Conservation (phyloP, 2,113 vertebrate genomes). For the Zosterops japonicus region DNA sequence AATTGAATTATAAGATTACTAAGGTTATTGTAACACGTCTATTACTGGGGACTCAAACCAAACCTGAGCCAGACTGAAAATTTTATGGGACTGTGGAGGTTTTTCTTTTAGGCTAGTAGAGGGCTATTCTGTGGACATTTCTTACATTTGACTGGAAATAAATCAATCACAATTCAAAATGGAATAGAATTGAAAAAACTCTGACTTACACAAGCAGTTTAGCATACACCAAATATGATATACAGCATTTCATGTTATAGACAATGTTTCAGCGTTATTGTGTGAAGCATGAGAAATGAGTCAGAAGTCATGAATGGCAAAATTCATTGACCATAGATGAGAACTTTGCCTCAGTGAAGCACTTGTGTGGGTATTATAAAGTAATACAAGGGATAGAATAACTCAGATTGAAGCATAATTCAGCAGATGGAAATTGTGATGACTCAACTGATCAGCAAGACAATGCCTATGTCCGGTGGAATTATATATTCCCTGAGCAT, state of each 20-base stretch:
- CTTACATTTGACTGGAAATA: background rate
- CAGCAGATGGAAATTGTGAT: slow-evolving; percentile 17
- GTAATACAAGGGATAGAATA: background rate
- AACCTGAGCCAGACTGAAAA: background rate
- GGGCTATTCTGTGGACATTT: background rate
- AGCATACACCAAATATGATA: background rate
- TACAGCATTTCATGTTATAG: background rate
- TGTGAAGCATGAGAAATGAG: background rate
- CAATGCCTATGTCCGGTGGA: background rate
- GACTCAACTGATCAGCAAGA: background rate
- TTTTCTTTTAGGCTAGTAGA: background rate
- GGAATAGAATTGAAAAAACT: background rate
- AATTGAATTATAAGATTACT: background rate
- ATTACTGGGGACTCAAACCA: background rate
- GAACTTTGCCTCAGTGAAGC: background rate
- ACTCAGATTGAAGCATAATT: slow-evolving; percentile 28
- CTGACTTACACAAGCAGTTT: background rate
- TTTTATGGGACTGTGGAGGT: background rate
- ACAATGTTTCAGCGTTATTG: background rate
- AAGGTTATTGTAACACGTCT: background rate
- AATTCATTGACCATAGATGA: background rate
- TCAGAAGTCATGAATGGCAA: background rate
- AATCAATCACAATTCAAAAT: background rate
- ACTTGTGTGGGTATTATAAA: background rate
- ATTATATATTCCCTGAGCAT: background rate